Base-by-base conservation (phyloP, 2,888 invertebrate species). In the Bedellia somnulentella region DNA sequence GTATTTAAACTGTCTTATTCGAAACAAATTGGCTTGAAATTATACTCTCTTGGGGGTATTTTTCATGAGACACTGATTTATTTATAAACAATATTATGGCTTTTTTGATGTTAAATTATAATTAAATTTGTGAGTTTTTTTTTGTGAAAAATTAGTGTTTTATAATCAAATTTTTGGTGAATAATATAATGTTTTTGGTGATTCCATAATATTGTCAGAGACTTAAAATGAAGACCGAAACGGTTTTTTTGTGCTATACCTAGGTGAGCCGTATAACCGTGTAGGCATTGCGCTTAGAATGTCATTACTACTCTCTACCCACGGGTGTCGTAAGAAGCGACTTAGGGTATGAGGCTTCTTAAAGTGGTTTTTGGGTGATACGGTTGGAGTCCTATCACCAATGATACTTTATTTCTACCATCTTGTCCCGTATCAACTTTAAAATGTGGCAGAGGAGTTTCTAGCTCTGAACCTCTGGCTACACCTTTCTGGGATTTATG, bases 1-100 rank as follows among this genome's bases (percentile, higher is more conserved):
- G 30, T 29, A 31, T 34, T 31, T 30, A 32, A 37, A 37, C 29
- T 27, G 34, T 36, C 34, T 38, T 38, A 34, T 38, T 34, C 30
- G 33, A 33, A 33, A 36, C 34, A 35, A 32, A 33, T 34, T 36
- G 33, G 21, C 25, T 14, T 33, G 34, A 27, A 36, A 36, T 36
- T 37, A 36, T 32, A 30, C 34, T 34, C 34, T 32, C 33, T 28
- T 27, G 17, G 33, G 37, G 34, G 36, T 34, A 27, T 24, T 32
- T 35, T 29, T 29, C 29, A 29, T 14, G 30, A 29, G 27, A 29
- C 31, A 30, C 29, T 36, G 31, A 28, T 37, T 34, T 32, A 36
- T 36, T 30, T 21, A 2, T 14, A 21, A 15, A 22, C 29, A 10
- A 9, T 10, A 16, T 12, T 27, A 17, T 12, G 6, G 17, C 17